Evolutionary conservation across 2,888 invertebrate genomes (phyloP), one percentile per base, ranked within the genome.

Genomic region (Drosophila limbata): DNA sequence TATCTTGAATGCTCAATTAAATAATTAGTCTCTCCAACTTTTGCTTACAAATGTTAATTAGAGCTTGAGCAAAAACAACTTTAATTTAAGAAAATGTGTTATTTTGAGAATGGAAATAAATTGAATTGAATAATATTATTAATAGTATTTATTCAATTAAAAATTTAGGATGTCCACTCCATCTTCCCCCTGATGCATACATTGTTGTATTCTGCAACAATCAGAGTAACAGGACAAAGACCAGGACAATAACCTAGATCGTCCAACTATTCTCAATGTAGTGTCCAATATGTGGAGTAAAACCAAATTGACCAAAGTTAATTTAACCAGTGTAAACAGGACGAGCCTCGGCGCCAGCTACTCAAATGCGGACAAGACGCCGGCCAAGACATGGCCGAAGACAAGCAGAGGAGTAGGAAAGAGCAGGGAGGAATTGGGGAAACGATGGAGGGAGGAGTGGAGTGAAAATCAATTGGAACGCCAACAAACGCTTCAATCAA

Each of bases 401-500:
- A 51, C 50, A 65, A 28, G 47, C 50, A 35, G 56, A 57, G 28
- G 35, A 10, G 45, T 8, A 10, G 3, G 21, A n/a, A 11, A 15
- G 11, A n/a, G 13, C 13, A 9, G 31, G 19, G 4, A 10, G 15
- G 4, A 19, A 3, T 31, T 9, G 5, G 37, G n/a, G 40, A 52
- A n/a, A n/a, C n/a, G 13, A 17, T 15, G 5, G 37, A 35, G n/a
- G 39, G 45, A 31, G 53, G 60, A n/a, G 61, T 55, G 52, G 65
- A 57, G 68, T 69, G 70, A 65, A 85, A 89, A 86, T 87, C 86
- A 86, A 86, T 86, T 86, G 85, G 78, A 69, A 70, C 76, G 72
- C 87, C 86, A 81, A 83, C 86, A 89, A 89, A 86, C 85, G 85
- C 89, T 88, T 88, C 86, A 89, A 86, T 86, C 86, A 89, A 86